phyloP scores from a whole-genome alignment of 2,888 invertebrate species.

The Eurytoma adleriae region DNA sequence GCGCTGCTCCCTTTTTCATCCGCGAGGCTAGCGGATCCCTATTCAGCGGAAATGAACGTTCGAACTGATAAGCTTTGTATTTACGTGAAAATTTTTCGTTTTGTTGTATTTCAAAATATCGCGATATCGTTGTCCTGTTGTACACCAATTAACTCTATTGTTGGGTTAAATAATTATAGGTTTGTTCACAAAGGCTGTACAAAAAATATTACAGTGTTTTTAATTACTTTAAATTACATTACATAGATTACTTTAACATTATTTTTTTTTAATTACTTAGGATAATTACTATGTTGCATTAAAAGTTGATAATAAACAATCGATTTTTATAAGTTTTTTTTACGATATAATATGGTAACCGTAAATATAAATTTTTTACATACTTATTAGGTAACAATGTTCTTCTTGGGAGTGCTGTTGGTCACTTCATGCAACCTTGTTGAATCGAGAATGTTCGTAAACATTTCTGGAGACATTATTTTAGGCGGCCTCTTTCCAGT shows the following conservation, averaged over 20 bases:
- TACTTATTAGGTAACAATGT: conserved; percentile 21
- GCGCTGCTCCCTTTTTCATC: not conserved
- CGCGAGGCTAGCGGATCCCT: not conserved
- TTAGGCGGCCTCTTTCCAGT: conserved; percentile 78
- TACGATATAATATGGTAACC: not conserved
- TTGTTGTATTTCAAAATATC: not conserved
- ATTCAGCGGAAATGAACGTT: not conserved
- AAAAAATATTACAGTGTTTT: not conserved
- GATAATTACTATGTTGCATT: not conserved
- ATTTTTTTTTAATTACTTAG: not conserved
- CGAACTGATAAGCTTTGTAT: not conserved
- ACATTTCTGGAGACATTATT: conserved; percentile 75
- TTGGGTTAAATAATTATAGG: not conserved
- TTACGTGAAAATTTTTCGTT: not conserved
- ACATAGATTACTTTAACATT: not conserved
- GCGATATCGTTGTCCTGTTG: not conserved
- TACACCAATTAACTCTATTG: not conserved
- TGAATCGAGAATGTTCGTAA: conserved; percentile 62
- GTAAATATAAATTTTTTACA: not conserved
- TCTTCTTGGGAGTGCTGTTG: conserved; percentile 18
- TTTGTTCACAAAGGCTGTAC: not conserved
- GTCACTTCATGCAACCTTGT: conserved; percentile 32
- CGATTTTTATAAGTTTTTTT: not conserved
- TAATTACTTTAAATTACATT: not conserved
- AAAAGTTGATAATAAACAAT: not conserved